These are phyloP conservation scores for Muscidifurax raptorellus DNA, from an alignment of 1,140 invertebrate species.

Conservation along the genomic window DNA sequence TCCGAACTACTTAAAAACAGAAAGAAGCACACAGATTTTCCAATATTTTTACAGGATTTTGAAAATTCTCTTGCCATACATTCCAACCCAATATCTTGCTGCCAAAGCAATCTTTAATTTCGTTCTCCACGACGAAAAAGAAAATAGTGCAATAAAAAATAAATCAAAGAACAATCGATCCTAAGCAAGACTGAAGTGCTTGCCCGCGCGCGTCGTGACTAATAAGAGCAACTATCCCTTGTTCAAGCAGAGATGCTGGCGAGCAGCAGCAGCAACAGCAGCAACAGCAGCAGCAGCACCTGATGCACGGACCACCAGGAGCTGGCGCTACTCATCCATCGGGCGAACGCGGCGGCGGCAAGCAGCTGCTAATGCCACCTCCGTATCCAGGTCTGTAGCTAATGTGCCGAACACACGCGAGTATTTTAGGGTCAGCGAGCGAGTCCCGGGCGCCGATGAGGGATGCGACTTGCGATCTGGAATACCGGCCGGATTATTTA, in stretches of 20 bases:
- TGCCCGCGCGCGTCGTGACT: slow-evolving; percentile 37
- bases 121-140: background rate
- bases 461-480: background rate
- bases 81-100: too few species aligned
- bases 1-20: too few species aligned
- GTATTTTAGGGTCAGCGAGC: slow-evolving; percentile 33
- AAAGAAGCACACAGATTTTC: too few species aligned
- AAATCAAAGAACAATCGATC: background rate
- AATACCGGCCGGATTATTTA: background rate
- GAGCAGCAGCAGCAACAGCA: slow-evolving; percentile 64
- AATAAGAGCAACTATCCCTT: slow-evolving; percentile 63
- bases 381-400: slow-evolving; percentile 75
- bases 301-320: slow-evolving; percentile 67
- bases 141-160: background rate
- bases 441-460: background rate
- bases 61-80: too few species aligned
- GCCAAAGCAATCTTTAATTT: too few species aligned
- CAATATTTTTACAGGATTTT: too few species aligned
- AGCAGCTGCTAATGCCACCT: slow-evolving; percentile 74
- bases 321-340: slow-evolving; percentile 65
- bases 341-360: slow-evolving; percentile 62
- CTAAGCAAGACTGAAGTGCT: background rate
- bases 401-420: slow-evolving; percentile 57
- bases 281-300: slow-evolving; percentile 64
- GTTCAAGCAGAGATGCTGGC: slow-evolving; percentile 75